Base-by-base conservation (phyloP, 2,797 vertebrate species). In the Allobates femoralis region DNA sequence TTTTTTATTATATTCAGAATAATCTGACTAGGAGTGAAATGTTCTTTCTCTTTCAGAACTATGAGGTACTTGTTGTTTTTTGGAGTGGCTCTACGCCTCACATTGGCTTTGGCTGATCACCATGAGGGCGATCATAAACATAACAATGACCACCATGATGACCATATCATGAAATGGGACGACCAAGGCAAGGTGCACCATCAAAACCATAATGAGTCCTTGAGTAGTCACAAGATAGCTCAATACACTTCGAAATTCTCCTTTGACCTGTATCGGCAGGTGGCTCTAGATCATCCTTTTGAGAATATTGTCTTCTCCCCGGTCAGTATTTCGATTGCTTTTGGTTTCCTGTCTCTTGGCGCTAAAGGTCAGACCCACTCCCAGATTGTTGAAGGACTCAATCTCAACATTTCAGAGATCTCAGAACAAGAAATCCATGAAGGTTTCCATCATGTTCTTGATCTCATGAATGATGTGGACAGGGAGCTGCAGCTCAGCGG, bases 231-330 rank as follows among this genome's bases (percentile, higher is more conserved):
- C 53, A 82, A 81, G 15, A 86, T 96, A 30, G 86, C 86, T 0
- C 79, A 7, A 21, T 91, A 84, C 5, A 96, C 97, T 50, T 92
- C 95, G 16, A 91, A 90, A 46, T 99, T 98, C 78, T 94, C 94
- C 23, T 95, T 96, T 71, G 91, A 92, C 64, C 92, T 99, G 79
- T 97, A 94, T 91, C 96, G 91, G 91, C 94, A 92, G 10, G 88
- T 97, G 82, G 91, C 89, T 34, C 82, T 91, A 26, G 89, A 0
- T 0, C 87, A 90, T 21, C 93, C 91, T 23, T 88, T 85, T 23
- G 89, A 93, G 83, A 99, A 99, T 87, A 87, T 98, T 91, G 96
- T 98, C 92, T 96, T 94, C 85, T 99, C 97, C 0, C 97, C 98
- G 0, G n/a, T 97, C 85, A 96, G 97, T 88, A 95, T 98, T 89